Evolutionary conservation across 1,140 invertebrate species (phyloP).

Genomic region (Hyposmocoma kahamanoa): DNA sequence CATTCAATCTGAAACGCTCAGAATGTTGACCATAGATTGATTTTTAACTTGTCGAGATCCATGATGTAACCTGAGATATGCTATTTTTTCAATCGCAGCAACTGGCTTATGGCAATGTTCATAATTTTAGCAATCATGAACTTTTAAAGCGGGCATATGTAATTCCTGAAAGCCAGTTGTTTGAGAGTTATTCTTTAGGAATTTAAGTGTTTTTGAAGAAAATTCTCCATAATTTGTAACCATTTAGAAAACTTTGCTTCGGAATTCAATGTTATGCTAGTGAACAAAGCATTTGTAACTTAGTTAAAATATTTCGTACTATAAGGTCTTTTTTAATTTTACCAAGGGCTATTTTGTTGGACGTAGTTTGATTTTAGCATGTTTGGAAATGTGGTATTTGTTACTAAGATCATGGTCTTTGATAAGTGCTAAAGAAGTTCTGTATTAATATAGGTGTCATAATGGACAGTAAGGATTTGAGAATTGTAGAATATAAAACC

Average conservation of each 20-base stretch:
- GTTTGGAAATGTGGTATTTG: no score
- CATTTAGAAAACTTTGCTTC: slow-evolving; percentile 28
- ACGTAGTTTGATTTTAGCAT: no score
- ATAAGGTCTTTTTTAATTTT: no score
- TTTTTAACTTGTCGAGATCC: slow-evolving; percentile 21
- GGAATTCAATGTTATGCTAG: slow-evolving; percentile 22
- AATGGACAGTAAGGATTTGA: no score
- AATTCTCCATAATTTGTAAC: slow-evolving; percentile 23
- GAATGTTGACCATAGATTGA: background rate
- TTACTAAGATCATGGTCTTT: background rate
- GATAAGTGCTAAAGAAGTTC: background rate
- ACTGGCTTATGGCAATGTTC: slow-evolving; percentile 35
- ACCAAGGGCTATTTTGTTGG: no score
- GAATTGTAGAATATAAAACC: no score
- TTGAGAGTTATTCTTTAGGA: slow-evolving; percentile 6
- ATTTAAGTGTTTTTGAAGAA: slow-evolving; percentile 15
- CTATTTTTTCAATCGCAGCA: slow-evolving; percentile 15
- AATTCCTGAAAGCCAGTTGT: slow-evolving; percentile 33
- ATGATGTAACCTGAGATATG: slow-evolving; percentile 9
- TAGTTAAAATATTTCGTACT: slow-evolving; percentile 12
- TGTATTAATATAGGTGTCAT: no score
- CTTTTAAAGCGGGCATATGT: no score
- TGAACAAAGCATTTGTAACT: slow-evolving; percentile 22
- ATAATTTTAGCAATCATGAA: slow-evolving; percentile 13
- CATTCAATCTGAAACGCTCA: background rate